A percentile compares a stretch with the other conserved stretches of the same genome.
phyloP scores from a whole-genome alignment of 2,888 invertebrate genomes.

The Argyresthia albistria region DNA sequence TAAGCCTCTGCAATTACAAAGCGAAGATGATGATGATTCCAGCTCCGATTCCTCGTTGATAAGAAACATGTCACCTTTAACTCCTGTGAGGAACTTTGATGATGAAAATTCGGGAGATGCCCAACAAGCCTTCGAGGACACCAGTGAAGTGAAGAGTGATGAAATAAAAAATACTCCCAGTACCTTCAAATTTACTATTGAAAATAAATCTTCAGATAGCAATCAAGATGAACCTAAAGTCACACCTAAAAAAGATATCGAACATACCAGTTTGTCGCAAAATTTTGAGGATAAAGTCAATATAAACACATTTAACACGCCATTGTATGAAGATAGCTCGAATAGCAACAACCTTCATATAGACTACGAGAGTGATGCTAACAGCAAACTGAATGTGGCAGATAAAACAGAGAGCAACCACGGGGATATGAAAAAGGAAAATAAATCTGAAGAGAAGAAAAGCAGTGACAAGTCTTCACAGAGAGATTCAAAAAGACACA shows the following conservation, averaged over 20 bases:
- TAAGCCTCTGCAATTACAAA: slow-evolving; percentile 33
- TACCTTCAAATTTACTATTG: slow-evolving; percentile 52
- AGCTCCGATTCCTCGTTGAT: slow-evolving; percentile 55
- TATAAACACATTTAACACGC: slow-evolving; percentile 49
- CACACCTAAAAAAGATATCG: slow-evolving; percentile 35
- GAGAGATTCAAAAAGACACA: slow-evolving; percentile 43
- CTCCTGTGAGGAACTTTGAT: slow-evolving; percentile 58
- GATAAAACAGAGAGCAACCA: slow-evolving; percentile 37
- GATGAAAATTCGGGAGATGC: slow-evolving; percentile 65
- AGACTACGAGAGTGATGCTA: slow-evolving; percentile 62
- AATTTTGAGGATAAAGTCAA: slow-evolving; percentile 54
- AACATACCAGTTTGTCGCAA: slow-evolving; percentile 35
- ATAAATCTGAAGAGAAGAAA: slow-evolving; percentile 42
- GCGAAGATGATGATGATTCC: slow-evolving; percentile 45
- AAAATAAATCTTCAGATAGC: slow-evolving; percentile 40
- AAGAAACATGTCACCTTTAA: slow-evolving; percentile 62
- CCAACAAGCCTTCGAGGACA: slow-evolving; percentile 56
- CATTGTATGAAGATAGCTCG: slow-evolving; percentile 57
- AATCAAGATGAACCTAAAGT: slow-evolving; percentile 27
- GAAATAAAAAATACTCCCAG: background rate
- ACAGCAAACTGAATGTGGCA: slow-evolving; percentile 53
- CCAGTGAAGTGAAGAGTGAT: slow-evolving; percentile 31
- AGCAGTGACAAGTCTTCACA: slow-evolving; percentile 50
- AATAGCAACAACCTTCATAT: slow-evolving; percentile 57
- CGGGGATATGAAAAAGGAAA: slow-evolving; percentile 36